Base-by-base conservation (phyloP, 2,113 vertebrate genomes). In the Nymphicus hollandicus region DNA sequence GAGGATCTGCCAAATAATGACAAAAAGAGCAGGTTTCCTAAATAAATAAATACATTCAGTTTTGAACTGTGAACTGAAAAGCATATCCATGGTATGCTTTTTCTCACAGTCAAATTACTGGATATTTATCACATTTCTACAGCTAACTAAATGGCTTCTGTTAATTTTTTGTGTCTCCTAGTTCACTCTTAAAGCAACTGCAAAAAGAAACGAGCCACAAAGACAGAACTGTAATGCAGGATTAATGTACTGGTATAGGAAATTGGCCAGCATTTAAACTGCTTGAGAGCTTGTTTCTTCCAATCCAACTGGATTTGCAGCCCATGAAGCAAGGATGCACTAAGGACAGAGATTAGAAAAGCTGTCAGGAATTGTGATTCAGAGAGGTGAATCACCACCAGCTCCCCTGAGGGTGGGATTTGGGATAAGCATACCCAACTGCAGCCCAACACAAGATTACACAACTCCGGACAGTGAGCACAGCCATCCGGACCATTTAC, bases 341-440 rank as follows among this genome's bases (percentile, higher is more conserved):
- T 41, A 37, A 92, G 93, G 86, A 81, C 92, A 85, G 65, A 1
- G n/a, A 87, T 87, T 37, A 91, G 86, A 64, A 91, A 87, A 95
- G 84, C 76, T 24, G 4, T 93, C 96, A 96, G 91, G 95, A 96
- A 96, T 94, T 79, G 60, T 96, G 96, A 96, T 92, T 94, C 96
- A 96, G 81, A 37, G 92, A 65, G 19, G 83, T 94, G 94, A 96
- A 91, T 96, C 96, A 96, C 91, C 86, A 86, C 18, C 93, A 86
- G 77, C 77, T 90, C 93, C 82, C 91, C 89, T 22, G 65, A 22
- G 33, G 50, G 55, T 65, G 88, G 88, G 83, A 83, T 91, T 61
- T 83, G 80, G 93, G 90, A 90, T 84, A 68, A 86, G 83, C 84
- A 39, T 16, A 58, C 49, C 78, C 81, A n/a, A 58, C 33, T 35